Evolutionary conservation across 1,140 invertebrate genomes (phyloP), one percentile per base, ranked within the genome.

Genomic region (Branchinecta lindahli): DNA sequence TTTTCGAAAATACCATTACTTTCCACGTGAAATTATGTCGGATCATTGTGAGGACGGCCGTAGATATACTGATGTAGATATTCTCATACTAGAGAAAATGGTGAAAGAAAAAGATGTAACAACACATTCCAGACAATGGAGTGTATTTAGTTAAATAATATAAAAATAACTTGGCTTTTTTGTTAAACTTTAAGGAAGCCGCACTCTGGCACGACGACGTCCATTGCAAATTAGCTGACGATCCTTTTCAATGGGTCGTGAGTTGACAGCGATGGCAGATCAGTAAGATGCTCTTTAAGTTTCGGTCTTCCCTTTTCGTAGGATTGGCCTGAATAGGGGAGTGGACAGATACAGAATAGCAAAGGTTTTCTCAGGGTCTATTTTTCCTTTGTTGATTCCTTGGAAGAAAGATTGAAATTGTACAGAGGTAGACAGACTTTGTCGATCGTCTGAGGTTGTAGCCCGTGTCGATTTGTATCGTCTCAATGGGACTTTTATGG

Each of bases 251-350:
- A 6, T 61, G 52, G 18, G 18, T 61, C 52, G 18, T 20, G 52
- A 20, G 52, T 61, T 61, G 52, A 61, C 52, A 61, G 52, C 52
- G 52, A 61, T 61, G 52, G 52, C 6, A 61, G 12, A 61, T 12
- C 18, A 61, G 12, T 15, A 61, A 15, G 12, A 15, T 61, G 18
- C 52, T 71, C n/a, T 66, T 45, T 45, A 70, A 66, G 10, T 45
- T 70, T 70, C 68, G 68, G 18, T 69, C 46, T 45, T 44, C 7
- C 68, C 46, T 44, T 20, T 46, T 69, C 18, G 7, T 67, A 69
- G 68, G 68, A 44, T 46, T 69, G 46, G 44, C 44, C 46, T 44
- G 68, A 69, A 69, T 69, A 69, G 68, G 44, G 68, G 46, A 69
- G 68, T 46, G 18, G 20, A 70, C 70, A 70, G n/a, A n/a, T 44